Evolutionary conservation across 2,888 invertebrate species (phyloP).

Genomic region (Seira musarum): DNA sequence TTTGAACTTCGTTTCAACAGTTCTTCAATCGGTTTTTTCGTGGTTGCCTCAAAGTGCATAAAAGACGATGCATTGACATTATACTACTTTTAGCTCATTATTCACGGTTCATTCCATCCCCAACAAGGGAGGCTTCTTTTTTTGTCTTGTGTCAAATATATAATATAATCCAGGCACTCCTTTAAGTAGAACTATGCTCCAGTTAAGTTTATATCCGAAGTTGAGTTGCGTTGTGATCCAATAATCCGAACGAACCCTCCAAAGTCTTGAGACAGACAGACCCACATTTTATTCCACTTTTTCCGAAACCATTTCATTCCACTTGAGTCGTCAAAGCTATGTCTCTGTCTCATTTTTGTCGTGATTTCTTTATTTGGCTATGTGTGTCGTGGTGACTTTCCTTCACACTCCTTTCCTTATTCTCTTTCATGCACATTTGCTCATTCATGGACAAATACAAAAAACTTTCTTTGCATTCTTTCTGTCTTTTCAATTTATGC

Average conservation of each 20-base stretch:
- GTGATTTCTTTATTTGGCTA: slow-evolving; percentile 32
- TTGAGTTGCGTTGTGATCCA: too few relatives aligned
- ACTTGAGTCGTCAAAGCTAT: slow-evolving; percentile 57
- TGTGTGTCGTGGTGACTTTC: slow-evolving; percentile 9
- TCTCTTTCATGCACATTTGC: slow-evolving; percentile 43
- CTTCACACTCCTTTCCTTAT: background rate
- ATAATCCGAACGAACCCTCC: slow-evolving; percentile 72
- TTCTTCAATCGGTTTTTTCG: too few relatives aligned
- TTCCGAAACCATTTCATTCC: slow-evolving; percentile 25
- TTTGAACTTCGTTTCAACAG: too few relatives aligned
- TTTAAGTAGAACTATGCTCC: too few relatives aligned
- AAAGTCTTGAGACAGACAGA: slow-evolving; percentile 75
- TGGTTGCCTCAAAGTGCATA: too few relatives aligned
- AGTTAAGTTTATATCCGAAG: too few relatives aligned
- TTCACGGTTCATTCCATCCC: too few relatives aligned
- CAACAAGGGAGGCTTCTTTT: too few relatives aligned
- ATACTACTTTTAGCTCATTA: too few relatives aligned
- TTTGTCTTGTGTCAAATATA: too few relatives aligned
- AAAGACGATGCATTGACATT: too few relatives aligned
- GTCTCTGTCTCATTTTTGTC: slow-evolving; percentile 6
- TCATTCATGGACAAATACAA: background rate
- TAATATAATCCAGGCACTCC: too few relatives aligned
- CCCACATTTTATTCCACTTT: slow-evolving; percentile 9
- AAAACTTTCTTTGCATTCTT: background rate
- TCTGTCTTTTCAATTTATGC: background rate